phyloP scores from a whole-genome alignment of 1,140 invertebrate genomes.

The Elysia chlorotica region DNA sequence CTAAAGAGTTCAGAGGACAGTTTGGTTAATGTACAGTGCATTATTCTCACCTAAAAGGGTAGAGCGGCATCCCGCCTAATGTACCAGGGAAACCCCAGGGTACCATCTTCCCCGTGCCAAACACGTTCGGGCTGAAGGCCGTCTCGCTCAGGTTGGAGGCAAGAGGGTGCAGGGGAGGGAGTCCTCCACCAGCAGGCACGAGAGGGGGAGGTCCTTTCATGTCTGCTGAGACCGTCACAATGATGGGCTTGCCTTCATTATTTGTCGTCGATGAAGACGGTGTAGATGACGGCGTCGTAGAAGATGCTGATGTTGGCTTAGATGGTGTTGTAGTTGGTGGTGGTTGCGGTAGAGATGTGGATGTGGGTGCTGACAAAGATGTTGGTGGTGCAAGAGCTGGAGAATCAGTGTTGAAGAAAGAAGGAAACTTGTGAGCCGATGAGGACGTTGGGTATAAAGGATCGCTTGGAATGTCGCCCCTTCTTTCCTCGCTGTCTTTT shows the following conservation, averaged over 20 bases:
- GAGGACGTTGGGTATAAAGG: not conserved
- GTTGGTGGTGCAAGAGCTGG: conserved; percentile 14
- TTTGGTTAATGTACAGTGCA: no score
- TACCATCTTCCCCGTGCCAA: conserved; percentile 20
- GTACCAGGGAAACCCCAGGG: conserved; percentile 41
- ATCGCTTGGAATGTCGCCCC: not conserved
- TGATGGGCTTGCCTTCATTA: conserved; percentile 10
- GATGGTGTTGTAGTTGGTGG: not conserved
- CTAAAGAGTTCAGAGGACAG: no score
- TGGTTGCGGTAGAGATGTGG: not conserved
- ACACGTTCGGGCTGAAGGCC: conserved; percentile 35
- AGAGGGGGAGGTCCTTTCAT: not conserved
- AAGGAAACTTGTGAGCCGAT: not conserved
- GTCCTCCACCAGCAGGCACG: not conserved
- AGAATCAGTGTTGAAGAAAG: not conserved
- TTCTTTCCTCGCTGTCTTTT: not conserved
- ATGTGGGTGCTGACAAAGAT: not conserved
- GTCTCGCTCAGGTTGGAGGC: conserved; percentile 39
- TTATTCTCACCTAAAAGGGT: conserved; percentile 15
- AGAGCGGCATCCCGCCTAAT: conserved; percentile 23
- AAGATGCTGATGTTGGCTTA: not conserved
- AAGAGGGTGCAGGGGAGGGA: conserved; percentile 18
- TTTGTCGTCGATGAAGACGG: no score
- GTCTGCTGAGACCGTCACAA: conserved; percentile 15
- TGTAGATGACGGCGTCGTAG: not conserved